Base-by-base conservation (phyloP, 2,797 vertebrate species). In the Chloroceryle amazona region DNA sequence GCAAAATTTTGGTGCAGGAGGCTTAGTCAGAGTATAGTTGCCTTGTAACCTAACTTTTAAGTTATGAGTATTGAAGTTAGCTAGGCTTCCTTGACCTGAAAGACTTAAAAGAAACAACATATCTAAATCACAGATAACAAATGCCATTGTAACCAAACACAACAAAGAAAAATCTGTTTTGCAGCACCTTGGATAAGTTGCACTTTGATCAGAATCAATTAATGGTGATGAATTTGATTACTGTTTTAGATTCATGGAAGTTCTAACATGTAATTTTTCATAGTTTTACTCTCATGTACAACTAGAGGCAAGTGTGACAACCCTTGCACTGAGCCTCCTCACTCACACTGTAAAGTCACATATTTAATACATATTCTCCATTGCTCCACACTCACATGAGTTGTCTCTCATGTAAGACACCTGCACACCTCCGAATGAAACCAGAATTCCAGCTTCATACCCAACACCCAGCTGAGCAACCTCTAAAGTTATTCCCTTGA, bases 261-360 rank as follows among this genome's bases (percentile, higher is more conserved):
- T 63, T 52, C 55, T 68, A 47, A 65, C 14, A 11, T 6, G 14
- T 22, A 60, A 19, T 17, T 54, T 86, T 74, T 61, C 39, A 54
- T 10, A 65, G 16, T 9, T 83, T 90, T 81, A 55, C 13, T 37
- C 25, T 92, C 35, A 65, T 28, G 22, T 6, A 47, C 6, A 41
- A 33, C 28, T n/a, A 42, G 42, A 13, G 28, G 33, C 54, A 71
- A 13, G 15, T 19, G 13, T 60, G 35, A 57, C 54, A 42, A 1
- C 4, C 8, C 5, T 16, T 2, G 0, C 13, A 10, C 14, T 1
- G 1, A 82, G 16, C 58, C 58, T 21, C 22, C 35, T 55, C 4
- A 5, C 35, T 55, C 4, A 5, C 29, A 44, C 8, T 11, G 7
- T 16, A 14, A 74, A 39, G 13, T 35, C 52, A 39, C 17, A 20